Evolutionary conservation across 1,140 invertebrate species (phyloP), one percentile per base, ranked within the genome.

Genomic region (Gryon sp.): DNA sequence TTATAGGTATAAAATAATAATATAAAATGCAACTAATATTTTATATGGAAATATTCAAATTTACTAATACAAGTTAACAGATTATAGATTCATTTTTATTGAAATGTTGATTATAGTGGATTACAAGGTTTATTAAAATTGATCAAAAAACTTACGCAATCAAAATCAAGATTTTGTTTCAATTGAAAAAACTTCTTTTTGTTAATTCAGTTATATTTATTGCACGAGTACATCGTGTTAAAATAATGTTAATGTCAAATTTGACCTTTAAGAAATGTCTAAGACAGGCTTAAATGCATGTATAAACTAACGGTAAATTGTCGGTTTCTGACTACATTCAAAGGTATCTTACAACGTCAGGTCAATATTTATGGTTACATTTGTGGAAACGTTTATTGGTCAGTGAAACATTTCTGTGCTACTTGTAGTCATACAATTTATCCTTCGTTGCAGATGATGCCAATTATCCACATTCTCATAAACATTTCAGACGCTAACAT

Each of bases 401-500:
- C 12, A 22, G 15, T 19, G 7, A 26, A 26, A 26, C 40, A 15
- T 36, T 46, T 46, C 41, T 43, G 43, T 30, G 24, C n/a, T 18
- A 46, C 9, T 18, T 36, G 18, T 60, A 46, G 46, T 7, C 38
- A 43, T 59, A 59, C 38, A 57, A 57, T 57, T 41, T 28, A 14
- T 52, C 14, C 18, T 15, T 22, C 8, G 12, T 12, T 24, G 14
- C 16, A 12, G 52, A 6, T n/a, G 14, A 19, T 34, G 41, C 43
- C 43, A 60, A 60, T 46, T 34, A 60, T 60, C 41, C 57, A 34
- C 36, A 20, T 46, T 24, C 53, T 57, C 53, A 43, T 40, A 62
- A 40, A 40, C 11, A 30, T 16, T 50, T n/a, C 19, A 38, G 20
- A 41, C 43, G 20, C 16, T 24, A 41, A 50, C 34, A 7, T 60